phyloP scores from a whole-genome alignment of 2,888 invertebrate species.

The Drosophila recens region DNA sequence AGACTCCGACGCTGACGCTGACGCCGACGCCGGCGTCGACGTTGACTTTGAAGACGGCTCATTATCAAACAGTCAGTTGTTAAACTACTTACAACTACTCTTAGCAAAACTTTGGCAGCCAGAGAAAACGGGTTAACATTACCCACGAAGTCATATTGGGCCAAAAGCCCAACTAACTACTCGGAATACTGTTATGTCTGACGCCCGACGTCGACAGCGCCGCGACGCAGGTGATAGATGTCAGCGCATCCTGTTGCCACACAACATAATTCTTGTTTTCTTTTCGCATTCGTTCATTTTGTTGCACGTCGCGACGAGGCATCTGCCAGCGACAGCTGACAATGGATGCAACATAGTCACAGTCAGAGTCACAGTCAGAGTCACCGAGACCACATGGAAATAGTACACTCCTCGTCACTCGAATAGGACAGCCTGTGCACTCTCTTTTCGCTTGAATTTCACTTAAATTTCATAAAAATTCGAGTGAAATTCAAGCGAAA shows the following conservation, averaged over 20 bases:
- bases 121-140: slow-evolving; percentile 1
- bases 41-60: slow-evolving; percentile 3
- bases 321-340: slow-evolving; percentile 46
- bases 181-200: not conserved
- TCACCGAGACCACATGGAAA: not conserved
- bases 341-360: slow-evolving; percentile 22
- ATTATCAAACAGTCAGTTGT: slow-evolving; percentile 51
- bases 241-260: slow-evolving; percentile 79
- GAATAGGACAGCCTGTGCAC: not conserved
- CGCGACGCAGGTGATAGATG: slow-evolving; percentile 74
- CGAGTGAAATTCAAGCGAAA: no score
- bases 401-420: not conserved
- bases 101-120: slow-evolving; percentile 4
- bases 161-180: not conserved
- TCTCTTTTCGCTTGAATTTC: no score
- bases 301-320: slow-evolving; percentile 28
- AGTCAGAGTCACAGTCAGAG: not conserved
- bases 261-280: slow-evolving; percentile 67
- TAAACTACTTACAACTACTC: slow-evolving; percentile 21
- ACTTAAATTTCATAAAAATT: no score
- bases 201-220: slow-evolving; percentile 7
- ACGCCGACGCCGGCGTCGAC: not conserved
- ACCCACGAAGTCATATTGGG: slow-evolving; percentile 9
- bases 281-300: slow-evolving; percentile 52
- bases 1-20: not conserved